Conservation (phyloP, 2,888 invertebrate species). For the Lasioglossum calceatum region DNA sequence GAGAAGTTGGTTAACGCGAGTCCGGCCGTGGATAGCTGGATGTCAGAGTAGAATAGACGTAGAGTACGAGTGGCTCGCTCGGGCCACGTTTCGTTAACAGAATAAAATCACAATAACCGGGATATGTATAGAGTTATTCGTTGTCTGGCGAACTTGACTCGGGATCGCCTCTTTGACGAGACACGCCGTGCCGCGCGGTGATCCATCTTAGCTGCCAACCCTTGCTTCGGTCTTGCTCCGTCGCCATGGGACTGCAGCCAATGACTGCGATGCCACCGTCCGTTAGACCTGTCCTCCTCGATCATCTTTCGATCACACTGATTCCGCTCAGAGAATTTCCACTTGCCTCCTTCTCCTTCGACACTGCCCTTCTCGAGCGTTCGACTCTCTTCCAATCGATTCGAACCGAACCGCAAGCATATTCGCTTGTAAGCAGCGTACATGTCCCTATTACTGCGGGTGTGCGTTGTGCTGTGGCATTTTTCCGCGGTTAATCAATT, state of each 20-base stretch:
- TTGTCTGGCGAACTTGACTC: slow-evolving; percentile 55
- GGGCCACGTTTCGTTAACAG: slow-evolving; percentile 59
- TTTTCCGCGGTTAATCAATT: no score
- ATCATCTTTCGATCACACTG: slow-evolving; percentile 73
- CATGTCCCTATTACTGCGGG: no score
- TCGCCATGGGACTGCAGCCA: slow-evolving; percentile 67
- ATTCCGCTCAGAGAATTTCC: slow-evolving; percentile 62
- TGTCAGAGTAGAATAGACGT: slow-evolving; percentile 29
- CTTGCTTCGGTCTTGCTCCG: slow-evolving; percentile 50
- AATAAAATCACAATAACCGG: slow-evolving; percentile 73
- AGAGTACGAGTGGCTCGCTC: slow-evolving; percentile 30
- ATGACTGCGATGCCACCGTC: slow-evolving; percentile 75
- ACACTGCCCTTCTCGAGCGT: not conserved
- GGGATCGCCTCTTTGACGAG: slow-evolving; percentile 75
- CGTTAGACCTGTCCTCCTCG: slow-evolving; percentile 76
- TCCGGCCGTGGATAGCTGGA: slow-evolving; percentile 1
- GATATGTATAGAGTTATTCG: slow-evolving; percentile 71
- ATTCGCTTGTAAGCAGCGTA: no score
- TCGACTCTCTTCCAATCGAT: not conserved
- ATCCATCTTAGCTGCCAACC: slow-evolving; percentile 81
- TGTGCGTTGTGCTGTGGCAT: no score
- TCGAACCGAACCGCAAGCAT: not conserved
- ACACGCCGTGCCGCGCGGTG: slow-evolving; percentile 72
- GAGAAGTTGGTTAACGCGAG: slow-evolving; percentile 18
- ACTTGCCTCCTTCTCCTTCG: slow-evolving; percentile 33